Conservation (phyloP, 2,113 vertebrate genomes). For the Morone chrysops region DNA sequence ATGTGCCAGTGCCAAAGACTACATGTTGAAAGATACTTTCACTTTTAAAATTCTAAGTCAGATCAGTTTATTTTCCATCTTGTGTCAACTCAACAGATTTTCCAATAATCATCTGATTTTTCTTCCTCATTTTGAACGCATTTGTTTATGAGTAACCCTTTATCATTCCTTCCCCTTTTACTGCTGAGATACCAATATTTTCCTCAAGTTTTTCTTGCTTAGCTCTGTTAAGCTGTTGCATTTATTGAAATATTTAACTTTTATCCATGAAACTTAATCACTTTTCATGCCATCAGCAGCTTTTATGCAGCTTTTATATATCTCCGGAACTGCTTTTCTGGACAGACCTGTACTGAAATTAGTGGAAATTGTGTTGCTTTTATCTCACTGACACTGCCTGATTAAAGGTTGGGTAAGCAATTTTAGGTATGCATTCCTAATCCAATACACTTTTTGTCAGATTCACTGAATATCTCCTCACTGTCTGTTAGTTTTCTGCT, state of each 20-base stretch:
- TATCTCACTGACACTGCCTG: background rate
- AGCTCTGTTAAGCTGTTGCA: background rate
- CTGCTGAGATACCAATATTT: background rate
- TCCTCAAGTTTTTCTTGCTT: background rate
- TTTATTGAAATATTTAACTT: background rate
- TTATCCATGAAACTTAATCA: too few relatives aligned
- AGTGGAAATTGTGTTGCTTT: too few relatives aligned
- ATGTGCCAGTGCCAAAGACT: background rate
- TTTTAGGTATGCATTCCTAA: too few relatives aligned
- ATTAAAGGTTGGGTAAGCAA: background rate
- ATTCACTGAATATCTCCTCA: too few relatives aligned
- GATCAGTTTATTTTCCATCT: background rate
- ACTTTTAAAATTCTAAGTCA: background rate
- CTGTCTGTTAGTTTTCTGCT: too few relatives aligned
- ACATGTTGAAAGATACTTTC: background rate
- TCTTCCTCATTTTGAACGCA: slow-evolving; percentile 49
- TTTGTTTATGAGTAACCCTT: background rate
- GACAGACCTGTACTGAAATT: too few relatives aligned
- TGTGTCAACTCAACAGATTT: slow-evolving; percentile 21
- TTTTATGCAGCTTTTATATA: background rate
- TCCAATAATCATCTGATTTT: slow-evolving; percentile 20
- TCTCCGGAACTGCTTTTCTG: background rate
- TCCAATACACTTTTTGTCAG: too few relatives aligned
- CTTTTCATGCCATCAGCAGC: background rate
- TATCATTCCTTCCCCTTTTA: slow-evolving; percentile 47